These are phyloP conservation scores for Ophion slaviceki DNA, from an alignment of 2,888 invertebrate genomes.

Conservation along the genomic window DNA sequence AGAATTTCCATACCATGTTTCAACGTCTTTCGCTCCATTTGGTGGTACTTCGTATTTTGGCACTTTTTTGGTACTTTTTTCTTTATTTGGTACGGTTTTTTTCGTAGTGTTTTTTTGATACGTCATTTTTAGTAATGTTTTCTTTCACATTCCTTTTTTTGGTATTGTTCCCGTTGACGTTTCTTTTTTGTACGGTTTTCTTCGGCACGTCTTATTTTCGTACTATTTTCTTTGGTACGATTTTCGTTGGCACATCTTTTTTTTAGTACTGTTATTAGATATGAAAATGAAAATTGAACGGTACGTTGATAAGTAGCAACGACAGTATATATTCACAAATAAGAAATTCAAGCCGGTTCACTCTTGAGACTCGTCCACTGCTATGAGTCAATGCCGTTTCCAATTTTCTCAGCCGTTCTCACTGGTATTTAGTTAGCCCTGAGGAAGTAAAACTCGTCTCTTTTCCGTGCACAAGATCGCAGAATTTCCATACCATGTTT, in stretches of 20 bases:
- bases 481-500: not conserved
- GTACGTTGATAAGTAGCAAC: slow-evolving; percentile 5
- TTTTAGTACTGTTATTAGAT: no score
- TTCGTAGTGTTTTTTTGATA: no score
- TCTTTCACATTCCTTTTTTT: no score
- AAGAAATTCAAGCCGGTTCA: slow-evolving; percentile 49
- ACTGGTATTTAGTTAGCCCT: slow-evolving; percentile 37
- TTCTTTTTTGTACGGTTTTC: no score
- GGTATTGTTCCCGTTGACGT: no score
- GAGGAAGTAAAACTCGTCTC: slow-evolving; percentile 39
- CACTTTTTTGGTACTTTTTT: not conserved
- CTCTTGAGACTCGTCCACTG: slow-evolving; percentile 43
- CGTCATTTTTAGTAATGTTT: no score
- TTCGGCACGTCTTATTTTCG: no score
- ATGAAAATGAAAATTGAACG: no score
- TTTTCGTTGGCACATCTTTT: no score
- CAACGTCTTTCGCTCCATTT: not conserved
- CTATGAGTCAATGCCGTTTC: slow-evolving; percentile 57
- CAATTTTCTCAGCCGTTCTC: slow-evolving; percentile 63
- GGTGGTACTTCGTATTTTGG: not conserved
- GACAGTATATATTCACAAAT: slow-evolving; percentile 26
- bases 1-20: not conserved
- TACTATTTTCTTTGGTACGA: no score
- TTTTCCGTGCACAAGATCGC: slow-evolving; percentile 7
- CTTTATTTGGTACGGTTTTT: no score